Evolutionary conservation across 1,140 invertebrate species (phyloP).

Genomic region (Lasioglossum albipes): DNA sequence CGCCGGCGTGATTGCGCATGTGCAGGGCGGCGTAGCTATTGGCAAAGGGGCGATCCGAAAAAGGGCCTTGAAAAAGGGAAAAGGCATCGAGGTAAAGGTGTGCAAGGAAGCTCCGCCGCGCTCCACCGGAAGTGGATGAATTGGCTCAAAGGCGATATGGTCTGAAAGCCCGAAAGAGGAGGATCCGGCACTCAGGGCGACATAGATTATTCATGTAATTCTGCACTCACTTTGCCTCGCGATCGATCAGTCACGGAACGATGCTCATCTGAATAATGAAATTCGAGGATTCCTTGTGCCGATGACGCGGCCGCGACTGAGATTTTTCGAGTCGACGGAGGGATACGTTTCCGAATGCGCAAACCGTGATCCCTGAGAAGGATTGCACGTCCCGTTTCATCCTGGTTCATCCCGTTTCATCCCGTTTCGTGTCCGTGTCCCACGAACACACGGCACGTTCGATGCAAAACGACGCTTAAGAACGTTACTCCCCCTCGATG

Average conservation of each 20-base stretch:
- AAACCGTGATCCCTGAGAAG: constrained; percentile 15
- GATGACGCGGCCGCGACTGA: constrained; percentile 46
- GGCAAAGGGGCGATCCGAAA: constrained; percentile 26
- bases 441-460: constrained; percentile 21
- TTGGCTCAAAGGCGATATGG: constrained; percentile 66
- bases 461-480: constrained; percentile 44
- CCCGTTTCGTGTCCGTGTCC: neutral
- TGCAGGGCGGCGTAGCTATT: neutral
- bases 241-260: constrained; percentile 66
- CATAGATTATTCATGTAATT: constrained; percentile 68
- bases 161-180: constrained; percentile 63
- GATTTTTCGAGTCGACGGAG: constrained; percentile 52
- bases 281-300: constrained; percentile 64
- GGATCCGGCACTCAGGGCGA: constrained; percentile 63
- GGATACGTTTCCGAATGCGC: constrained; percentile 28
- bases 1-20: neutral
- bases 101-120: constrained; percentile 43
- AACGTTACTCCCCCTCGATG: constrained; percentile 19
- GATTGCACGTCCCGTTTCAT: neutral
- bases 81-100: constrained; percentile 31
- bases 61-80: constrained; percentile 5
- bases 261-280: constrained; percentile 67
- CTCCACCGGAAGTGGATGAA: constrained; percentile 63
- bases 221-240: constrained; percentile 64
- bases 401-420: too few relatives aligned